Base-by-base conservation (phyloP, 2,797 vertebrate genomes). In the Cetoscarus ocellatus region DNA sequence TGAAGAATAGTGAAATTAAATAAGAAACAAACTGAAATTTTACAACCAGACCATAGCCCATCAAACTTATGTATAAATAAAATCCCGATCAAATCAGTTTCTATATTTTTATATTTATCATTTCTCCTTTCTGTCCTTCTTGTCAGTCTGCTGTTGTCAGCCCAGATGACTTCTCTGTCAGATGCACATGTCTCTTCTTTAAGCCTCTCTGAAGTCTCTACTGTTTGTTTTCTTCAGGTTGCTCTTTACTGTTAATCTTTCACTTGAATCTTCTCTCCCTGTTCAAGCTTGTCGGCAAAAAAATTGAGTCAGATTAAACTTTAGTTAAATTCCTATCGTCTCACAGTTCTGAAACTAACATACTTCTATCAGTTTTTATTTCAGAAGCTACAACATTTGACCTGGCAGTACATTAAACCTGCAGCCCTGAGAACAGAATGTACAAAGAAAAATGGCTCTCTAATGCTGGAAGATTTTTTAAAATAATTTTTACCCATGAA, bases 91-190 rank as follows among this genome's bases (percentile, higher is more conserved):
- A 11, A 18, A 9, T 19, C 5, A 0, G 11, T 51, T 51, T 35
- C 19, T 51, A 2, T 1, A 12, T 50, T 34, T 13, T n/a, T n/a
- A n/a, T n/a, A n/a, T n/a, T n/a, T n/a, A 6, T 47, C 34, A 4
- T 8, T 53, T 14, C 36, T 4, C 56, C 7, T 36, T 1, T 52
- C 10, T 7, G 3, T 60, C 51, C 13, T 15, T 7, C 17, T 7
- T 6, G 9, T 19, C 39, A 36, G 14, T 53, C 55, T 54, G 69
- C 66, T 61, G 61, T 61, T 70, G 80, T 70, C 70, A 61, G 55
- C 7, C 39, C 54, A 54, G 70, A 42, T 13, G 17, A 45, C 56
- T 34, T 10, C 1, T 44, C 56, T 73, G 82, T 76, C 85, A 77
- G 49, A 49, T 36, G 54, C 80, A 75, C n/a, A 48, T 36, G 67